phyloP scores from a whole-genome alignment of 2,797 vertebrate genomes.

The Sebastes cheni region DNA sequence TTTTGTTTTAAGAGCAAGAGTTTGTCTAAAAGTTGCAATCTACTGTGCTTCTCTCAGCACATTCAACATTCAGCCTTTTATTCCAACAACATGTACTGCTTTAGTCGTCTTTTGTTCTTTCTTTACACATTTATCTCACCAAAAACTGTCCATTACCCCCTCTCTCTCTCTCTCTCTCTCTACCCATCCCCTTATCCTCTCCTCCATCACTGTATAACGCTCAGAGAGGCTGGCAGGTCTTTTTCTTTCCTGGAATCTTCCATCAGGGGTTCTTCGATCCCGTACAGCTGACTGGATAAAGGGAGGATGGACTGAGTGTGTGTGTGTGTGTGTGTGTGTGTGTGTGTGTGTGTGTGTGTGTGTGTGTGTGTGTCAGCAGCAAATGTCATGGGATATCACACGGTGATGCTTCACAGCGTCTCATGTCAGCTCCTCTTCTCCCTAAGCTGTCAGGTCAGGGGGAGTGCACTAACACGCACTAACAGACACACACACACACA shows the following conservation, averaged over 20 bases:
- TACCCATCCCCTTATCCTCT: not conserved
- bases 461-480: not conserved
- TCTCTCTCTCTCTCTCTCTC: too few relatives aligned
- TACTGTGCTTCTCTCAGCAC: not conserved
- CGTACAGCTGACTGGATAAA: slow-evolving; percentile 46
- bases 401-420: slow-evolving; percentile 58
- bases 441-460: slow-evolving; percentile 50
- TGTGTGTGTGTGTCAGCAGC: slow-evolving; percentile 29
- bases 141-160: not conserved
- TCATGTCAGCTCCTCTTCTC: slow-evolving; percentile 51
- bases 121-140: not conserved
- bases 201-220: not conserved
- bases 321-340: not conserved
- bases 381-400: slow-evolving; percentile 67
- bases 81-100: not conserved
- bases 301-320: not conserved
- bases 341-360: not conserved
- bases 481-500: not conserved
- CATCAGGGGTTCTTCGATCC: slow-evolving; percentile 46
- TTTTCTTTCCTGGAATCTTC: slow-evolving; percentile 41
- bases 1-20: not conserved
- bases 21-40: not conserved
- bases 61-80: not conserved
- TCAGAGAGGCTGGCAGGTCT: slow-evolving; percentile 15
- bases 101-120: not conserved